phyloP scores from a whole-genome alignment of 2,113 vertebrate species.

The Accipiter virgatus region DNA sequence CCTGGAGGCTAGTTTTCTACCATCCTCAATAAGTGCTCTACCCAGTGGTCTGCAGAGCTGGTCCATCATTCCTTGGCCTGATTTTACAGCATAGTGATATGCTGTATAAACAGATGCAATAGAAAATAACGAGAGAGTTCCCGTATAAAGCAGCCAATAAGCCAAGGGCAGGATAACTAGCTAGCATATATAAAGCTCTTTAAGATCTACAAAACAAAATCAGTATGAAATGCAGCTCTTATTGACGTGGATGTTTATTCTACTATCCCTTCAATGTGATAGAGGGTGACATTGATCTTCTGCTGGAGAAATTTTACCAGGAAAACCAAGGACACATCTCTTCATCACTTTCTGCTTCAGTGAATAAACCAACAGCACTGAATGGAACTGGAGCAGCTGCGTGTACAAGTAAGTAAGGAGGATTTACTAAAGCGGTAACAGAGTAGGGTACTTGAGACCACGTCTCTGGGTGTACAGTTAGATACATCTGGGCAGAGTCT shows the following conservation, averaged over 20 bases:
- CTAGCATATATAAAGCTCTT: neutral
- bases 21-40: neutral
- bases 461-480: neutral
- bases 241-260: neutral
- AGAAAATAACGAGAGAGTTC: neutral
- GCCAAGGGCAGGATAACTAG: neutral
- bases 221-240: neutral
- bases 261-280: constrained; percentile 16
- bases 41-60: neutral
- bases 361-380: constrained; percentile 25
- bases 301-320: constrained; percentile 84
- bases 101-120: neutral
- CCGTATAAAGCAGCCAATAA: neutral
- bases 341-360: constrained; percentile 64
- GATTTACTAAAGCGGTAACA: neutral
- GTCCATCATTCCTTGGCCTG: neutral
- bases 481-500: neutral
- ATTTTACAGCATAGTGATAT: neutral
- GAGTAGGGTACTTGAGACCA: neutral
- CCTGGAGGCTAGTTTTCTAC: neutral
- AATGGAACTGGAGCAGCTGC: constrained; percentile 36
- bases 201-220: neutral
- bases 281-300: constrained; percentile 90
- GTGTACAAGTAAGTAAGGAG: constrained; percentile 70
- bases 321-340: constrained; percentile 77